Evolutionary conservation across 2,888 invertebrate species (phyloP).

Genomic region (Tethea ocularis): DNA sequence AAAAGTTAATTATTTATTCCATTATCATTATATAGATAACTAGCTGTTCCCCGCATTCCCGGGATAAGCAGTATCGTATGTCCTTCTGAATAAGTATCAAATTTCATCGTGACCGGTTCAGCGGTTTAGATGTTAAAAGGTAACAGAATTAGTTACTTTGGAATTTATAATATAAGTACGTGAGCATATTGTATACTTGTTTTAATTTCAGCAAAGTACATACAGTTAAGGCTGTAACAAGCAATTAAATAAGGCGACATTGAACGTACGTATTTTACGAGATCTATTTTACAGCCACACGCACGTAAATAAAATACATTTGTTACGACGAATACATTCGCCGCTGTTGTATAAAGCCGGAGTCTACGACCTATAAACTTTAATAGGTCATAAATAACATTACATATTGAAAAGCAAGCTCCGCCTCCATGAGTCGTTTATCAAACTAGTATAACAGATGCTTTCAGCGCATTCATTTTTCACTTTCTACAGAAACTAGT

Average conservation of each 20-base stretch:
- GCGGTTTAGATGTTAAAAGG: too few species aligned
- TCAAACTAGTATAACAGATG: constrained; percentile 38
- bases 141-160: too few species aligned
- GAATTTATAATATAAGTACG: too few species aligned
- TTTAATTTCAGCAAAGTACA: not conserved
- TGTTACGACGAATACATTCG: constrained; percentile 11
- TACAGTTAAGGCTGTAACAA: not conserved
- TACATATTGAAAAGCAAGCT: constrained; percentile 33
- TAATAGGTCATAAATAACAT: constrained; percentile 21
- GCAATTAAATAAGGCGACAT: constrained; percentile 5
- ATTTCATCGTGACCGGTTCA: too few species aligned
- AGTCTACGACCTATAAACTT: constrained; percentile 22
- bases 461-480: constrained; percentile 40
- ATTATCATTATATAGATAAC: too few species aligned
- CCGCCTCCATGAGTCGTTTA: constrained; percentile 33
- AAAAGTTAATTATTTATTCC: too few species aligned
- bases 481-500: constrained; percentile 32
- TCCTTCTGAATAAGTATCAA: too few species aligned
- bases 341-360: constrained; percentile 7
- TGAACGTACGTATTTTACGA: constrained; percentile 13
- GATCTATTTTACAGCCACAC: constrained; percentile 12
- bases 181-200: too few species aligned
- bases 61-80: too few species aligned
- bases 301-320: constrained; percentile 14
- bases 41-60: too few species aligned